Conservation (phyloP, 1,140 invertebrate species). For the Episyrphus balteatus region DNA sequence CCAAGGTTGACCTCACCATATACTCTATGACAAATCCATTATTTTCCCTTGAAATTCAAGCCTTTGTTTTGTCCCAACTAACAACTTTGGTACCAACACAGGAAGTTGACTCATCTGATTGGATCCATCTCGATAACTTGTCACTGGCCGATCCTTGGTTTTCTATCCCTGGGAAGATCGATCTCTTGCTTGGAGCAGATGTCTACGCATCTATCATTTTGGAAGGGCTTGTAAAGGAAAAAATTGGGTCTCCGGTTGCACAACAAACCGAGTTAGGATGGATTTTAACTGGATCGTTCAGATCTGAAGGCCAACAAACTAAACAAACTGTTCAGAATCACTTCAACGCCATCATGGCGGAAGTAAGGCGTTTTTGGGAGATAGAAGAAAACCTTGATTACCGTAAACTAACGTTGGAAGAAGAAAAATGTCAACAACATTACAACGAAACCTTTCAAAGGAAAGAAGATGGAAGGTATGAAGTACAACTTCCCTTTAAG, state of each 20-base stretch:
- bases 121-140: not conserved
- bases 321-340: too few species aligned
- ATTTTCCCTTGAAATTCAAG: not conserved
- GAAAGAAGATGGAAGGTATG: not conserved
- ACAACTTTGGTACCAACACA: not conserved
- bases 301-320: too few species aligned
- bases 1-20: not conserved
- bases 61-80: not conserved
- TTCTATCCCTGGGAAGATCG: not conserved
- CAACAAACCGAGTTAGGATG: too few species aligned
- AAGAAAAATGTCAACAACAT: constrained; percentile 4
- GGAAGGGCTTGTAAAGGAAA: not conserved
- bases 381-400: constrained; percentile 6
- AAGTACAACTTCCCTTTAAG: not conserved
- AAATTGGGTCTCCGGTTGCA: too few species aligned
- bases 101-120: not conserved
- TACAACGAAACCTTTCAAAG: too few species aligned
- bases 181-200: too few species aligned
- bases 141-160: too few species aligned
- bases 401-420: not conserved
- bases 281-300: too few species aligned
- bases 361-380: constrained; percentile 10
- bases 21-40: not conserved
- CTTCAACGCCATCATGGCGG: too few species aligned
- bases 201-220: not conserved